phyloP scores from a whole-genome alignment of 2,113 vertebrate genomes.

The Ciconia boyciana region DNA sequence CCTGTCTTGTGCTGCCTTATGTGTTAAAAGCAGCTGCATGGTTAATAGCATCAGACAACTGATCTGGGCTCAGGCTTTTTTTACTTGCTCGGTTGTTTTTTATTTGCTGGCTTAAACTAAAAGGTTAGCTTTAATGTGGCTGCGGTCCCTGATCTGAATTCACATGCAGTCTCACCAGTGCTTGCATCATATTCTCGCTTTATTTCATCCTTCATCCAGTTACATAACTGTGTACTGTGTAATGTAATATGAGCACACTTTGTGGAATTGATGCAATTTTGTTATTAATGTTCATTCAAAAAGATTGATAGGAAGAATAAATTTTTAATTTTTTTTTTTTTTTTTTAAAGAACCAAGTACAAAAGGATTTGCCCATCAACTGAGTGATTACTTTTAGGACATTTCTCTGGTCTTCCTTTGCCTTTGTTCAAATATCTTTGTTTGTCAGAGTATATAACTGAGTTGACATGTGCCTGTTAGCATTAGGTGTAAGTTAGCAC shows the following conservation, averaged over 20 bases:
- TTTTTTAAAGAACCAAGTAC: not conserved
- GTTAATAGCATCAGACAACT: not conserved
- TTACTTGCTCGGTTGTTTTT: not conserved
- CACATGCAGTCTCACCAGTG: not conserved
- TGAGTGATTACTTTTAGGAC: not conserved
- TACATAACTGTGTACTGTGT: not conserved
- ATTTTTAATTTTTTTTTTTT: not conserved
- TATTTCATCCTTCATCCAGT: not conserved
- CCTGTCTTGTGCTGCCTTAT: not conserved
- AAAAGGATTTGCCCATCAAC: not conserved
- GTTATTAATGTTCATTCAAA: not conserved
- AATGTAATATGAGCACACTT: not conserved
- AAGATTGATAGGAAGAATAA: not conserved
- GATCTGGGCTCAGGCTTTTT: not conserved
- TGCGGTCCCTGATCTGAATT: not conserved
- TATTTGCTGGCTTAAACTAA: not conserved
- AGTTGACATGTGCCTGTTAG: not conserved
- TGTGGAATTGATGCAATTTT: not conserved
- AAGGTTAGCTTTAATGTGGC: not conserved
- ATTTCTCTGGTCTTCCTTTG: not conserved
- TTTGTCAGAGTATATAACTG: not conserved
- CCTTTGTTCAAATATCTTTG: not conserved
- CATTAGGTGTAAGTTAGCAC: not conserved
- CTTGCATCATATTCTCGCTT: not conserved
- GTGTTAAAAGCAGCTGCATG: not conserved